Base-by-base conservation (phyloP, 2,113 vertebrate species). In the Poecilia latipinna region DNA sequence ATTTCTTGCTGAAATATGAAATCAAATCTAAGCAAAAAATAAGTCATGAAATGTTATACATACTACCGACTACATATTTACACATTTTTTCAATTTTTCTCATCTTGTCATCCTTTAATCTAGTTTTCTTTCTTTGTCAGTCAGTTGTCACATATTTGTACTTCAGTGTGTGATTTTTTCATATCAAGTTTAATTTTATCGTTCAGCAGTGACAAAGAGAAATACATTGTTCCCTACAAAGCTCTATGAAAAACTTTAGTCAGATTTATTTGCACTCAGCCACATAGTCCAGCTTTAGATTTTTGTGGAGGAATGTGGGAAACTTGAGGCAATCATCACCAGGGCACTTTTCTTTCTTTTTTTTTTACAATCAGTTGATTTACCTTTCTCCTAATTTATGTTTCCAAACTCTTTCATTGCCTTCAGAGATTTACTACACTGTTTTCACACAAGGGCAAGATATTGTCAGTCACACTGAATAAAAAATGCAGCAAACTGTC, bases 381-480 rank as follows among this genome's bases (percentile, higher is more conserved):
- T 76, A 82, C 65, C 51, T 67, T 65, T 51, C 19, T 51, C 3
- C 42, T 72, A 28, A 54, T 67, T 57, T 65, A 68, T 75, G 35
- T 75, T 79, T 44, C 32, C 11, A 66, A n/a, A 60, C 4, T 79
- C 62, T 62, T 82, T 88, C 35, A 33, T 32, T 66, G 24, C 44
- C n/a, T 44, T 69, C 15, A 74, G 65, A 73, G 29, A 82, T 82
- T 57, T 64, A 68, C 54, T 70, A 22, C 62, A n/a, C 22, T 44
- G 24, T 82, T 31, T 74, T 66, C 42, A 33, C 63, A 78, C 73
- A 83, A 76, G 78, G 82, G 72, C 75, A 80, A 76, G 65, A 74
- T 70, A 78, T 68, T 74, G 82, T 79, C 68, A 83, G 78, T 83
- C 83, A 84, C 63, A 33, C 74, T 71, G 61, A 77, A 82, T 75